Conservation (phyloP, 2,797 vertebrate species). For the Gila robusta region DNA sequence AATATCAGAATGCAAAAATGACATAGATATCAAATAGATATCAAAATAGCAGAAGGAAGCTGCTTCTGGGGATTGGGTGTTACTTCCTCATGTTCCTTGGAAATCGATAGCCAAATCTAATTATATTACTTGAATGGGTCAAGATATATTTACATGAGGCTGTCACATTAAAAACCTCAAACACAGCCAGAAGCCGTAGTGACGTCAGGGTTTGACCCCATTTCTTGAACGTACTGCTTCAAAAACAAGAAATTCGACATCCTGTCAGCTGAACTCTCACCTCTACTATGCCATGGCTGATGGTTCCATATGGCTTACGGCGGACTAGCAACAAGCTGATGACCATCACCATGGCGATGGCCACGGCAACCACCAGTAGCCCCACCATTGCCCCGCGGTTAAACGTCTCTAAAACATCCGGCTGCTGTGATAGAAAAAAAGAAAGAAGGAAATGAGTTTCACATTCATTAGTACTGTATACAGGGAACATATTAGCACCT, state of each 20-base stretch:
- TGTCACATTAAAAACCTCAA: not conserved
- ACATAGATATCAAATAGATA: not conserved
- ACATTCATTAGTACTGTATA: not conserved
- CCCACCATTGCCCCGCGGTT: conserved; percentile 92
- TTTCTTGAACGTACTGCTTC: not conserved
- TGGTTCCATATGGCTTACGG: conserved; percentile 91
- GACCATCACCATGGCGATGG: conserved; percentile 90
- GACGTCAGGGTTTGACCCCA: not conserved
- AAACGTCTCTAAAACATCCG: conserved; percentile 88
- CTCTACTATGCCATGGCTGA: conserved; percentile 94
- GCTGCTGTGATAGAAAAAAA: conserved; percentile 77
- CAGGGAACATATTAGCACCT: not conserved
- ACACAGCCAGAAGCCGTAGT: not conserved
- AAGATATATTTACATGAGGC: not conserved
- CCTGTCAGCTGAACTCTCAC: conserved; percentile 67
- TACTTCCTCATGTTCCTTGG: not conserved
- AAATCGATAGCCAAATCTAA: not conserved
- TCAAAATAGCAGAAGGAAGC: not conserved
- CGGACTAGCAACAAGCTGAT: conserved; percentile 89
- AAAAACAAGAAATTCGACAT: not conserved
- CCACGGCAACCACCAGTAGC: conserved; percentile 89
- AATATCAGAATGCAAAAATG: not conserved
- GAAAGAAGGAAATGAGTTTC: not conserved
- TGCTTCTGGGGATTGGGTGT: not conserved
- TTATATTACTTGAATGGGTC: not conserved